Evolutionary conservation across 2,113 vertebrate species (phyloP).

Genomic region (Pao palembangensis): DNA sequence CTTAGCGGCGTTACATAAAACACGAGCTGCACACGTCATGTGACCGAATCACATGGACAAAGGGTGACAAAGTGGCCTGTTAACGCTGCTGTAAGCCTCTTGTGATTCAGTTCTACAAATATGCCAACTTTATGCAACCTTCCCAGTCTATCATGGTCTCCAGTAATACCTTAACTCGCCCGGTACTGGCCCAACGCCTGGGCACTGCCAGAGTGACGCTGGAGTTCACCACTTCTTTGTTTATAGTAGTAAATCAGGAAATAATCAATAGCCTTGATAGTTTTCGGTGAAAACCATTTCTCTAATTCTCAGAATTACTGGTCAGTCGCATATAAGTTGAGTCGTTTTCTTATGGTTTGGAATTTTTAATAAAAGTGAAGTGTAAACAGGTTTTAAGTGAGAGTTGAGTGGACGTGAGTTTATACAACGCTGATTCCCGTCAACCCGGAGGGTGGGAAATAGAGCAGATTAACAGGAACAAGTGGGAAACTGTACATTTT

Average conservation of each 20-base stretch:
- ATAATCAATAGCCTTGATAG: too few species aligned
- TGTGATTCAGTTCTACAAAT: constrained; percentile 36
- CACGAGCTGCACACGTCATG: constrained; percentile 32
- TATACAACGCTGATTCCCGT: constrained; percentile 30
- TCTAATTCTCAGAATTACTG: too few species aligned
- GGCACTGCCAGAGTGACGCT: too few species aligned
- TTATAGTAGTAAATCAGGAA: too few species aligned
- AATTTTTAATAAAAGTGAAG: background rate
- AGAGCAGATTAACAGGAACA: constrained; percentile 53
- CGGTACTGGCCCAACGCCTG: too few species aligned
- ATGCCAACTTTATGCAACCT: constrained; percentile 53
- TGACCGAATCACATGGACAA: constrained; percentile 45
- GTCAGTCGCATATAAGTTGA: too few species aligned
- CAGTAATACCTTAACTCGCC: background rate
- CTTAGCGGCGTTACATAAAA: constrained; percentile 54
- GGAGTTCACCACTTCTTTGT: too few species aligned
- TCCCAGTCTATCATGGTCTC: constrained; percentile 26
- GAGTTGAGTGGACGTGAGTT: constrained; percentile 32
- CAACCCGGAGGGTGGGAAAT: constrained; percentile 31
- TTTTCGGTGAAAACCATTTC: too few species aligned
- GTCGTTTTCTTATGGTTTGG: too few species aligned
- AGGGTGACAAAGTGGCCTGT: constrained; percentile 46
- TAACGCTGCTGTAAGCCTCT: constrained; percentile 49
- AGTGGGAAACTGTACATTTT: constrained; percentile 32
- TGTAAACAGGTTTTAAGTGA: constrained; percentile 35